These are phyloP conservation scores for Drosophila maculinotata DNA, from an alignment of 2,888 invertebrate species.

Conservation along the genomic window DNA sequence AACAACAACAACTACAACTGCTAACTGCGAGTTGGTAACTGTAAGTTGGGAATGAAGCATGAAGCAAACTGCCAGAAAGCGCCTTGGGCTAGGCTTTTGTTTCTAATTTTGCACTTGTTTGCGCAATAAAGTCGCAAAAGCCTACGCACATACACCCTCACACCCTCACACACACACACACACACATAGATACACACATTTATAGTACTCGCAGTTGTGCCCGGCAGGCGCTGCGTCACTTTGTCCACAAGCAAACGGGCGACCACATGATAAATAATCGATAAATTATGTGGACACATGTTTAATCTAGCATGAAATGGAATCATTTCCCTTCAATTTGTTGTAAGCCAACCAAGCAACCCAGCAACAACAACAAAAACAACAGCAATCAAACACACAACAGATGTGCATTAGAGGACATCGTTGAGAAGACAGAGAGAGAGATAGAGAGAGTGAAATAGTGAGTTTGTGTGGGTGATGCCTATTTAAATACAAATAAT, in stretches of 20 bases:
- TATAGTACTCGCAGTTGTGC: constrained; percentile 14
- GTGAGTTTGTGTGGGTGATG: not conserved
- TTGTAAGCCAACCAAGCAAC: constrained; percentile 67
- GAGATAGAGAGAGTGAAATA: not conserved
- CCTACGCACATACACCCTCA: constrained; percentile 41
- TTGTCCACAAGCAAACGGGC: constrained; percentile 63
- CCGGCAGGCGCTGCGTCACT: constrained; percentile 62
- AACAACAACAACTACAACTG: constrained; percentile 16
- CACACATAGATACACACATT: constrained; percentile 7
- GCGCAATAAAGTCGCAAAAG: constrained; percentile 60
- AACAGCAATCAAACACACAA: constrained; percentile 32
- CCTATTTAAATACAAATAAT: constrained; percentile 78
- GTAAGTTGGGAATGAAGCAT: constrained; percentile 18
- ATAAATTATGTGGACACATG: constrained; percentile 84
- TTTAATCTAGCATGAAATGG: constrained; percentile 85
- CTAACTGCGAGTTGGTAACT: constrained; percentile 1
- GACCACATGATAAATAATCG: constrained; percentile 84
- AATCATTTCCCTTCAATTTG: constrained; percentile 84
- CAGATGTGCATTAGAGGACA: constrained; percentile 50
- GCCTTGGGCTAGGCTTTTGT: constrained; percentile 71
- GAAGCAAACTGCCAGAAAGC: constrained; percentile 36
- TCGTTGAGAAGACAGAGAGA: constrained; percentile 14
- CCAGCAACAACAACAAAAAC: constrained; percentile 32
- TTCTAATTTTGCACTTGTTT: constrained; percentile 81
- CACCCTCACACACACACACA: not conserved